A percentile compares a stretch with the other conserved stretches of the same genome.
Evolutionary conservation across 1,140 invertebrate species (phyloP).

Genomic region (Trichonephila inaurata): DNA sequence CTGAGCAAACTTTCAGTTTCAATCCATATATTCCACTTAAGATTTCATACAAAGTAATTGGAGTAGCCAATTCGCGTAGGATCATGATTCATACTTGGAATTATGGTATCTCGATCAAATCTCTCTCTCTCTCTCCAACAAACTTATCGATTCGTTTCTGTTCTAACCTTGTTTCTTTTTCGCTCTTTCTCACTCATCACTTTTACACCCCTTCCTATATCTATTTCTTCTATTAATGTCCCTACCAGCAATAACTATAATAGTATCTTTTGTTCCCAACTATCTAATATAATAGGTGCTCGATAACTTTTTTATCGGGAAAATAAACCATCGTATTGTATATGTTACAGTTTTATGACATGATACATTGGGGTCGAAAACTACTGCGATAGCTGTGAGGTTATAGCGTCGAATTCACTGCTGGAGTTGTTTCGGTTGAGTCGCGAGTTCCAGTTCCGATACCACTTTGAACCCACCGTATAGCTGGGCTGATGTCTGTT

Average conservation of each 20-base stretch:
- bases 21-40: not conserved
- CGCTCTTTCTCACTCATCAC: not conserved
- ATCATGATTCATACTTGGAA: not conserved
- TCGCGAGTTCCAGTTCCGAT: too few species aligned
- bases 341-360: not conserved
- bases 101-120: not conserved
- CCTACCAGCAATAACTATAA: constrained; percentile 7
- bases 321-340: not conserved
- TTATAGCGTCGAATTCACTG: too few species aligned
- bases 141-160: not conserved
- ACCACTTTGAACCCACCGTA: too few species aligned
- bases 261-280: not conserved
- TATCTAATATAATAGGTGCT: constrained; percentile 19
- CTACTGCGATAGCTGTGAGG: too few species aligned
- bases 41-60: not conserved
- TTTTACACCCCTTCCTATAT: constrained; percentile 8
- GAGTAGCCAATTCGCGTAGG: not conserved
- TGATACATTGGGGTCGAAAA: not conserved
- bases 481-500: too few species aligned
- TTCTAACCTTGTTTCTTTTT: not conserved
- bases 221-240: not conserved
- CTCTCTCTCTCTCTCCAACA: too few species aligned
- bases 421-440: too few species aligned
- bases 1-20: not conserved
- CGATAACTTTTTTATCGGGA: constrained; percentile 6